Evolutionary conservation across 2,888 invertebrate genomes (phyloP).

Genomic region (Hoplodrina blanda): DNA sequence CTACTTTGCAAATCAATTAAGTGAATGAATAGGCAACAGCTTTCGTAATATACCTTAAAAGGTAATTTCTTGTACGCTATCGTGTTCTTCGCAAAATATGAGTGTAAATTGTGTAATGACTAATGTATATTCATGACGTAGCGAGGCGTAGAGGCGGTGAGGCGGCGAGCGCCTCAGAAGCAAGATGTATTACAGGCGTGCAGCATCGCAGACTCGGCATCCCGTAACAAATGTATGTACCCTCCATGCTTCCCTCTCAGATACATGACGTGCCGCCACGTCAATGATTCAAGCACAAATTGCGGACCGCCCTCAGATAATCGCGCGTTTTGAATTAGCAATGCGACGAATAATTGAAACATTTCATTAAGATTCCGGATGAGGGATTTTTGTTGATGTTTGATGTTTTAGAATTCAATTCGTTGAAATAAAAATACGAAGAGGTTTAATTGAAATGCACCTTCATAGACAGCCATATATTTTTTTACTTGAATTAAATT

Average conservation of each 20-base stretch:
- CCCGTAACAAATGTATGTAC: conserved; percentile 62
- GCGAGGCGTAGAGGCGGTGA: conserved; percentile 43
- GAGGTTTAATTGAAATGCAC: conserved; percentile 10
- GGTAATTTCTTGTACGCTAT: conserved; percentile 62
- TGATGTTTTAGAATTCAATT: conserved; percentile 44
- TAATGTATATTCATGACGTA: conserved; percentile 75
- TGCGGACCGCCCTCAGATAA: conserved; percentile 47
- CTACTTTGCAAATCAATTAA: conserved; percentile 75
- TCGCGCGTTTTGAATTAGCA: conserved; percentile 51
- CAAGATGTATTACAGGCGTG: conserved; percentile 68
- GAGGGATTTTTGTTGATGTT: conserved; percentile 55
- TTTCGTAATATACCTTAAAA: conserved; percentile 26
- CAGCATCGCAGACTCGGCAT: conserved; percentile 57
- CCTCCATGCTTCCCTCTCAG: conserved; percentile 38
- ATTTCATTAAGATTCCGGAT: conserved; percentile 48
- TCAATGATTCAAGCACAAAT: conserved; percentile 61
- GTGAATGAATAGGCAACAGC: conserved; percentile 54
- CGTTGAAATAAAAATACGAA: conserved; percentile 1
- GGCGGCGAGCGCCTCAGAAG: conserved; percentile 57
- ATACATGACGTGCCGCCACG: conserved; percentile 49
- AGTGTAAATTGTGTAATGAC: conserved; percentile 71
- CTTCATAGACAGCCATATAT: background rate
- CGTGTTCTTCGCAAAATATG: conserved; percentile 66
- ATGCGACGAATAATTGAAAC: conserved; percentile 55
- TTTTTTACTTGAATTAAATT: background rate